These are phyloP conservation scores for Apis laboriosa DNA, from an alignment of 1,140 invertebrate species.

Conservation along the genomic window DNA sequence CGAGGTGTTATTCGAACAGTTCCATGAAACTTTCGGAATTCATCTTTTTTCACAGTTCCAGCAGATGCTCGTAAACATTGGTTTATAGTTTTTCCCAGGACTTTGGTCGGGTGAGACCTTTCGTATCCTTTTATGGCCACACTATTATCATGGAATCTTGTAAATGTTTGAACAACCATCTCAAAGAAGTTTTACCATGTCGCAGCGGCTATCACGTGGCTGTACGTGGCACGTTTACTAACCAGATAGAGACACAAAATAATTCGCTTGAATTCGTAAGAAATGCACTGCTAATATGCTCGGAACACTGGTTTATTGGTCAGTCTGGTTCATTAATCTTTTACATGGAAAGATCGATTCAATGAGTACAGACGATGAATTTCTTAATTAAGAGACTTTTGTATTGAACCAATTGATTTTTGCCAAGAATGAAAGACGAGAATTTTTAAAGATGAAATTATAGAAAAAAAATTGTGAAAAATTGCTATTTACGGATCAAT, in stretches of 20 bases:
- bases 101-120: constrained; percentile 31
- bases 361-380: neutral
- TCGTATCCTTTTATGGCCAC: constrained; percentile 43
- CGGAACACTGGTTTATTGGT: neutral
- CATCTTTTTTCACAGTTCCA: constrained; percentile 37
- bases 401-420: no score
- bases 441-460: neutral
- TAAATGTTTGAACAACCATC: constrained; percentile 29
- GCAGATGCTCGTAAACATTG: constrained; percentile 37
- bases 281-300: neutral
- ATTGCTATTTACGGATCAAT: no score
- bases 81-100: constrained; percentile 47
- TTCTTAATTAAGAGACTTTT: neutral
- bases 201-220: constrained; percentile 26
- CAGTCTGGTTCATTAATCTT: constrained; percentile 15
- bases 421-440: neutral
- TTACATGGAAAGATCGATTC: neutral
- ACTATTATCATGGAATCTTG: constrained; percentile 54
- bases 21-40: constrained; percentile 34
- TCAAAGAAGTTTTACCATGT: constrained; percentile 19
- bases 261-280: constrained; percentile 16
- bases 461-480: no score
- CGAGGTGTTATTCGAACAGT: neutral
- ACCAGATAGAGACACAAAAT: constrained; percentile 19
- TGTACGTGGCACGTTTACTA: constrained; percentile 21